A percentile compares a stretch with the other conserved stretches of the same genome.
These are phyloP conservation scores for Antennarius maculatus DNA, from an alignment of 2,797 vertebrate species.

Conservation along the genomic window DNA sequence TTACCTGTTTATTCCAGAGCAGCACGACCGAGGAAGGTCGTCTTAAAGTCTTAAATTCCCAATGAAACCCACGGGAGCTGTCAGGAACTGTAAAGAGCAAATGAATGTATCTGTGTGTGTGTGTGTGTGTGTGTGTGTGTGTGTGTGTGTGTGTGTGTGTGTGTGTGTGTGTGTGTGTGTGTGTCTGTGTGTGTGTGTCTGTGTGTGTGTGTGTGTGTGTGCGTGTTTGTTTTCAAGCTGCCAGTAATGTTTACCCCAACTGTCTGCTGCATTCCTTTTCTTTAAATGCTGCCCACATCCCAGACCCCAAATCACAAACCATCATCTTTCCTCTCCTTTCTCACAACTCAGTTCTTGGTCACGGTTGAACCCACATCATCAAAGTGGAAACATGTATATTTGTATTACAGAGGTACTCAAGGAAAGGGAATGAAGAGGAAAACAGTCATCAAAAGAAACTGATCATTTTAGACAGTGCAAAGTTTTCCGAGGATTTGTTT, in stretches of 20 bases:
- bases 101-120: not conserved
- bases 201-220: too few species aligned
- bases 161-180: too few species aligned
- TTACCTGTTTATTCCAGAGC: conserved; percentile 61
- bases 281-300: conserved; percentile 62
- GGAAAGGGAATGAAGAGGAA: not conserved
- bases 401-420: conserved; percentile 16
- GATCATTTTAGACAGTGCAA: not conserved
- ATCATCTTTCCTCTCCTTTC: conserved; percentile 38
- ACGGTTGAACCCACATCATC: conserved; percentile 27
- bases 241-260: conserved; percentile 60
- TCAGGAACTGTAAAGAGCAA: conserved; percentile 14
- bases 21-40: conserved; percentile 18
- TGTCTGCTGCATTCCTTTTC: conserved; percentile 68
- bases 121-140: too few species aligned
- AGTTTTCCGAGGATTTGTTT: conserved; percentile 19
- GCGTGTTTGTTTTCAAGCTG: conserved; percentile 48
- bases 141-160: too few species aligned
- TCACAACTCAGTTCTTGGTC: conserved; percentile 31
- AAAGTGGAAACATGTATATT: conserved; percentile 50
- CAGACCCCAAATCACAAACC: conserved; percentile 56
- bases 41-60: conserved; percentile 33
- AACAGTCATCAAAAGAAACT: not conserved
- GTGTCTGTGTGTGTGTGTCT: too few species aligned
- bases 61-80: conserved; percentile 35